Conservation (phyloP, 2,888 invertebrate genomes). For the Acronicta leporina region DNA sequence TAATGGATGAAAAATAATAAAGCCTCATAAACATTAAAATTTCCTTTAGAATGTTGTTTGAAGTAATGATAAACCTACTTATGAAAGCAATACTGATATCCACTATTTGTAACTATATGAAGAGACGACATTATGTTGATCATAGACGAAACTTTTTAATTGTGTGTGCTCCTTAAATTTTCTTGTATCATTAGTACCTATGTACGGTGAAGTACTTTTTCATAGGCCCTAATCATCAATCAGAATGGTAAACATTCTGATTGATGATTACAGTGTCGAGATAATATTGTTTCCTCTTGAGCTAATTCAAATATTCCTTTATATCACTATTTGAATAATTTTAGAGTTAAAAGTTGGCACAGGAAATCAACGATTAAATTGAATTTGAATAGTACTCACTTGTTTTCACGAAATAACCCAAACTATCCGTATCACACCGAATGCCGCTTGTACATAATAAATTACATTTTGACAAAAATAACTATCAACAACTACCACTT, state of each 20-base stretch:
- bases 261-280: slow-evolving; percentile 16
- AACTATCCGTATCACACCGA: slow-evolving; percentile 19
- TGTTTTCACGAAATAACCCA: slow-evolving; percentile 25
- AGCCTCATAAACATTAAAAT: no score
- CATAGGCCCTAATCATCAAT: slow-evolving; percentile 20
- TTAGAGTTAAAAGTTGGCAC: slow-evolving; percentile 1
- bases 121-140: slow-evolving; percentile 12
- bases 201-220: slow-evolving; percentile 7
- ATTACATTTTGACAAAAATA: slow-evolving; percentile 47
- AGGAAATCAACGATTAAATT: background rate
- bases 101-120: no score
- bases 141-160: background rate
- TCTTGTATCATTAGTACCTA: no score
- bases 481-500: slow-evolving; percentile 36
- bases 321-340: background rate
- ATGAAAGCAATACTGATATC: no score
- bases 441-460: slow-evolving; percentile 21
- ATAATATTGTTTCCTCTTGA: background rate
- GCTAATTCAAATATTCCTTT: no score
- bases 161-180: background rate
- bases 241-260: slow-evolving; percentile 45
- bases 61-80: no score
- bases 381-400: slow-evolving; percentile 26
- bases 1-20: no score
- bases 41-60: no score